Percentiles rank a stretch among this genome's conserved stretches.
Conservation (phyloP, 2,113 vertebrate genomes). For the Phaetusa simplex region DNA sequence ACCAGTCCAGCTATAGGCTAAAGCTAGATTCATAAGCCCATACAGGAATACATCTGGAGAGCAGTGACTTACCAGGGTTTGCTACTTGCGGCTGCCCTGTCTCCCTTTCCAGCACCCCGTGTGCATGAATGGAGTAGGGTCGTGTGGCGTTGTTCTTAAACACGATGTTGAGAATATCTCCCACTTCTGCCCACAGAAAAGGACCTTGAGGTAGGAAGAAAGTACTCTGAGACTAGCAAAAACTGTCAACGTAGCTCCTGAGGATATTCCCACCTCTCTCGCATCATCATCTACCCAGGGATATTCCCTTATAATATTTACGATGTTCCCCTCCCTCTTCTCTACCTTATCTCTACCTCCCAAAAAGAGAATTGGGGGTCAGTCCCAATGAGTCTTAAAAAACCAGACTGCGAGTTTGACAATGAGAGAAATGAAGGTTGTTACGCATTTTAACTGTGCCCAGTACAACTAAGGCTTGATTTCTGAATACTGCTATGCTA, state of each 20-base stretch:
- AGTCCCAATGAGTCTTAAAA: not conserved
- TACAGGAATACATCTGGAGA: not conserved
- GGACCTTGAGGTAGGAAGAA: conserved; percentile 66
- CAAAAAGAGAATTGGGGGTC: not conserved
- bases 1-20: not conserved
- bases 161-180: conserved; percentile 75
- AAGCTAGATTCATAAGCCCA: not conserved
- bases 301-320: not conserved
- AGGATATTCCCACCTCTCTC: not conserved
- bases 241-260: not conserved
- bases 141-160: conserved; percentile 78
- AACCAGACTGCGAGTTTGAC: not conserved
- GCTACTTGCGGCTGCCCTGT: not conserved
- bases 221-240: not conserved
- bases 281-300: not conserved
- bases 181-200: conserved; percentile 77
- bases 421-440: not conserved
- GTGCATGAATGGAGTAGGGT: conserved; percentile 75
- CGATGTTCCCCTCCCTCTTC: not conserved
- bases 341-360: not conserved
- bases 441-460: not conserved
- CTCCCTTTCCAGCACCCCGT: conserved; percentile 72
- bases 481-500: not conserved
- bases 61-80: conserved; percentile 68
- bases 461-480: not conserved